A percentile compares a stretch with the other conserved stretches of the same genome.
Conservation (phyloP, 2,113 vertebrate genomes). For the Orientallactaga bullata region DNA sequence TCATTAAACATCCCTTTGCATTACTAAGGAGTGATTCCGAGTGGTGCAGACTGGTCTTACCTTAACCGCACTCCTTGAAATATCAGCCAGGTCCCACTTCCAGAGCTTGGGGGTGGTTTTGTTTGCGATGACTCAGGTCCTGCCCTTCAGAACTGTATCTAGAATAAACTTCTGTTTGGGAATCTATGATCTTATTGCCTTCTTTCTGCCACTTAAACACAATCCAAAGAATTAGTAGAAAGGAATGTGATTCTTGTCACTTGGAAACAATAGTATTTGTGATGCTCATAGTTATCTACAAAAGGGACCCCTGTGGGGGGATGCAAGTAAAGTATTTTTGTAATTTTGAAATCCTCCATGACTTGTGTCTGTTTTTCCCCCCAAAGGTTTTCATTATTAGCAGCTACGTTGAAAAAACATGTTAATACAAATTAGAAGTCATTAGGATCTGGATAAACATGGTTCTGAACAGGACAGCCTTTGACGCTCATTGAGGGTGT, state of each 20-base stretch:
- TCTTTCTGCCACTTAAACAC: slow-evolving; percentile 10
- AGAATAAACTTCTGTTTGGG: neutral
- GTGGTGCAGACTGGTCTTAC: neutral
- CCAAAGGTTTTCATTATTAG: slow-evolving; percentile 4
- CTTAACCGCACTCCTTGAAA: neutral
- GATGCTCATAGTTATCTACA: slow-evolving; percentile 2
- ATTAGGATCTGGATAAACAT: neutral
- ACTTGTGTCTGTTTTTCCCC: neutral
- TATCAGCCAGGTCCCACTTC: neutral
- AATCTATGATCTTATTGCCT: slow-evolving; percentile 8
- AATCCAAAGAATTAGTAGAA: slow-evolving; percentile 1
- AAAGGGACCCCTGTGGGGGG: neutral
- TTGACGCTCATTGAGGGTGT: neutral
- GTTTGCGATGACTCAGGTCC: neutral
- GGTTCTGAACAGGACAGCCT: neutral
- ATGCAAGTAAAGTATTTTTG: neutral
- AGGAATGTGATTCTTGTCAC: neutral
- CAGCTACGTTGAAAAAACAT: slow-evolving; percentile 1
- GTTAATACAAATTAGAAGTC: slow-evolving; percentile 18
- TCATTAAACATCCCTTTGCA: neutral
- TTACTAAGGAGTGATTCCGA: neutral
- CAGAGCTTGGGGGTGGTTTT: neutral
- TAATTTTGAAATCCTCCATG: neutral
- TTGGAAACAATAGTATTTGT: slow-evolving; percentile 19
- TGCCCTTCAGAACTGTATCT: slow-evolving; percentile 29